Conservation (phyloP, 2,888 invertebrate species). For the Eurois occulta region DNA sequence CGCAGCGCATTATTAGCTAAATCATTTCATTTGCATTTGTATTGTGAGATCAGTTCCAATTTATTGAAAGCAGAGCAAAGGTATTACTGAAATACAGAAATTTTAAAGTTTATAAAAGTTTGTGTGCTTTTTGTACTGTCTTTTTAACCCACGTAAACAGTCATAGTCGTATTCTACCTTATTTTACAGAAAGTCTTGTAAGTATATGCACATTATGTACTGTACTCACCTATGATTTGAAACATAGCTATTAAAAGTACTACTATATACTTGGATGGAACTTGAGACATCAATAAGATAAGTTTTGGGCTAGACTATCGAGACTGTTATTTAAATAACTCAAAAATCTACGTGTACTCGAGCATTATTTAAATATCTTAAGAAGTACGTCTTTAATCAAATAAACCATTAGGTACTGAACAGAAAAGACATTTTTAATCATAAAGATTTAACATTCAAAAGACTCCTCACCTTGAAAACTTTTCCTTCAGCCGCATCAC, state of each 20-base stretch:
- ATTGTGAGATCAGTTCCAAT: slow-evolving; percentile 36
- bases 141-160: neutral
- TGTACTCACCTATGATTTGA: neutral
- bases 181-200: neutral
- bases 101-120: neutral
- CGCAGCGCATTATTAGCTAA: slow-evolving; percentile 64
- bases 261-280: neutral
- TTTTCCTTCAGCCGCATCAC: slow-evolving; percentile 39
- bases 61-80: neutral
- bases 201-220: neutral
- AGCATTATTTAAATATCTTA: neutral
- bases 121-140: neutral
- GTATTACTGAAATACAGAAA: slow-evolving; percentile 27
- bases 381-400: neutral
- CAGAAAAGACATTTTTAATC: neutral
- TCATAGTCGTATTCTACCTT: neutral
- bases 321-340: neutral
- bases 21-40: slow-evolving; percentile 64
- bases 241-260: neutral
- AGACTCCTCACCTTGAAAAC: slow-evolving; percentile 29
- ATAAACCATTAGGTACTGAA: neutral
- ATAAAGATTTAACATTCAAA: neutral
- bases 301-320: neutral
- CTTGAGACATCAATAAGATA: neutral
- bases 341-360: neutral